phyloP scores from a whole-genome alignment of 2,113 vertebrate species.

The Oryzias melastigma region DNA sequence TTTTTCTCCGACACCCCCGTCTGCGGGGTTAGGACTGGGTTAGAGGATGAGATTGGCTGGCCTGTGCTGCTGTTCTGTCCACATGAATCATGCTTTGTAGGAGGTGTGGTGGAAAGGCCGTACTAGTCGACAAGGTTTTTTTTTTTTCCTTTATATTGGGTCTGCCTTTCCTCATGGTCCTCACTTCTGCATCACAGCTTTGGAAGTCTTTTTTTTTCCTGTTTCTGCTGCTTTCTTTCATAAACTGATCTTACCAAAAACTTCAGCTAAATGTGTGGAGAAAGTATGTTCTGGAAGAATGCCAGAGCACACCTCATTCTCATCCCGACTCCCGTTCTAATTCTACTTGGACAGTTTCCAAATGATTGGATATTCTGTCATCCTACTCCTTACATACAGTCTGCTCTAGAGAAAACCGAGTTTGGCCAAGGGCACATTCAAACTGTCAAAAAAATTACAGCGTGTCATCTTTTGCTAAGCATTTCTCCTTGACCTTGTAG shows the following conservation, averaged over 20 bases:
- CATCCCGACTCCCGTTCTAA: constrained; percentile 62
- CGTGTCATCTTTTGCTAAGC: no score
- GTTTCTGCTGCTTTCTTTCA: constrained; percentile 56
- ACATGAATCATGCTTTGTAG: constrained; percentile 71
- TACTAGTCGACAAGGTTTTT: constrained; percentile 57
- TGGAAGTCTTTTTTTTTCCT: constrained; percentile 60
- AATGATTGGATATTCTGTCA: constrained; percentile 57
- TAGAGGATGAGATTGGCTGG: constrained; percentile 65
- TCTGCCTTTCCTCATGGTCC: constrained; percentile 77
- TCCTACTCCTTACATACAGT: constrained; percentile 48
- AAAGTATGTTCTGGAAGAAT: constrained; percentile 42
- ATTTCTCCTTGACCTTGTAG: no score
- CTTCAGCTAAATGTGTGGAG: constrained; percentile 40
- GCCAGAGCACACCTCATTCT: constrained; percentile 62
- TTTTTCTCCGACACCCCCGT: constrained; percentile 70
- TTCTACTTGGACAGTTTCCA: constrained; percentile 57
- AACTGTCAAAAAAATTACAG: no score
- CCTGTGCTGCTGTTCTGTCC: constrained; percentile 66
- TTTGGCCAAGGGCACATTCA: constrained; percentile 32
- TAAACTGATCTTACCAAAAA: constrained; percentile 55
- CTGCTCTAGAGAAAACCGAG: constrained; percentile 41
- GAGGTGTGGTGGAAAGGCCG: constrained; percentile 67
- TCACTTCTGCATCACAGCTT: constrained; percentile 53
- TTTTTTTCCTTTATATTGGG: constrained; percentile 33
- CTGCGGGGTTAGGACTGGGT: constrained; percentile 69